Conservation (phyloP, 53 echinoderm and acorn worm species). For the Patiria pectinifera region DNA sequence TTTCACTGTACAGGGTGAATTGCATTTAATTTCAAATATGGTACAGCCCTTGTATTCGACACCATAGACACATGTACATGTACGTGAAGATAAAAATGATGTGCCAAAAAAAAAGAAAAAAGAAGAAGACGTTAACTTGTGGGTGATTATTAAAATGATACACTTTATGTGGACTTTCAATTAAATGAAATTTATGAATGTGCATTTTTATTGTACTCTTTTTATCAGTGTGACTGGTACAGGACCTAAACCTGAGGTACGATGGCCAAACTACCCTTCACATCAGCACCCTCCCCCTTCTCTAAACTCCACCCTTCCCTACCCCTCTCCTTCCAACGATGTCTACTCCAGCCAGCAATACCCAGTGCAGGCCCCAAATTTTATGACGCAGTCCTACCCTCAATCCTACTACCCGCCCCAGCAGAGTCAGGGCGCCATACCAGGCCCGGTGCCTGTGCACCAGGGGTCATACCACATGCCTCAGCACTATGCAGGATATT, state of each 20-base stretch:
- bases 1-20: no score
- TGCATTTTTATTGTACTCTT: background rate
- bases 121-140: no score
- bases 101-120: no score
- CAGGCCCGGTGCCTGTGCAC: slow-evolving; percentile 41
- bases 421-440: slow-evolving; percentile 35
- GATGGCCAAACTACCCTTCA: slow-evolving; percentile 60
- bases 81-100: no score
- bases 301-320: slow-evolving; percentile 37
- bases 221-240: slow-evolving; percentile 62
- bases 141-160: no score
- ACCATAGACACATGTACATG: no score
- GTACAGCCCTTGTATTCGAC: no score
- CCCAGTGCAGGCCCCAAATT: slow-evolving; percentile 34
- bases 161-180: no score
- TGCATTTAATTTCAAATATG: no score
- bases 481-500: slow-evolving; percentile 64
- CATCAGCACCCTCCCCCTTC: slow-evolving; percentile 50
- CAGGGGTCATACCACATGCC: slow-evolving; percentile 39
- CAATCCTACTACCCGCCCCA: slow-evolving; percentile 42
- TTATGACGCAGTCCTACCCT: slow-evolving; percentile 22
- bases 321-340: slow-evolving; percentile 59
- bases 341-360: slow-evolving; percentile 40
- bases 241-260: slow-evolving; percentile 57
- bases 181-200: background rate